Base-by-base conservation (phyloP, 2,113 vertebrate genomes). In the Herpetotheres cachinnans region DNA sequence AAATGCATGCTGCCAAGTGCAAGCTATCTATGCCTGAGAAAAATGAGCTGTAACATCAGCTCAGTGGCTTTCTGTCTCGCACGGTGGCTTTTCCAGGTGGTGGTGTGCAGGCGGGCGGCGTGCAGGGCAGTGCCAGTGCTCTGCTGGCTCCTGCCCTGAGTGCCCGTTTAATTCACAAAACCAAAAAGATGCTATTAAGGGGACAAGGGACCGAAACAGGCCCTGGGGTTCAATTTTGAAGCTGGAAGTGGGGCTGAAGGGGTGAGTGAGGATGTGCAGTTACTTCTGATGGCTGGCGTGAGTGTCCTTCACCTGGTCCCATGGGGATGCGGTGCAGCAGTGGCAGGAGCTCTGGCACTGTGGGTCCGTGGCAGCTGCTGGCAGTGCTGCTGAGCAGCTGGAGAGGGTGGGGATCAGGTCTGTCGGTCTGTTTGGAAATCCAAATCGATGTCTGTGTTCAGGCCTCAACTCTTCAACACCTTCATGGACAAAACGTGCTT, bases 361-460 rank as follows among this genome's bases (percentile, higher is more conserved):
- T 0, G 1, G 70, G 13, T 36, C 42, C 4, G 0, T 16, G 2
- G 12, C 26, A 42, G 61, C 38, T 1, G 0, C 78, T 74, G 49
- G 49, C 42, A 18, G 11, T 12, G 58, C 34, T 27, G 26, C 67
- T 26, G 47, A 21, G 44, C 25, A 16, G 0, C 0, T 14, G 40
- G 55, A n/a, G 61, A 14, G 59, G 29, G 36, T 50, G 34, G 38
- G 38, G n/a, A 9, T 20, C 1, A 1, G 15, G 36, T 38, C 9
- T 0, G 34, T 70, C 17, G 10, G 18, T 26, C 30, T 21, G 26
- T 26, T 9, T 22, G 55, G 10, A n/a, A 65, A 32, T 25, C 71
- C 56, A 13, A 6, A 24, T 1, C 26, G 22, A 2, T 22, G 38
- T 21, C 46, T 13, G 9, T 6, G 13, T 22, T 42, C 46, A 11